Evolutionary conservation across 2,888 invertebrate genomes (phyloP), one percentile per base, ranked within the genome.

Genomic region (Macaria notata): DNA sequence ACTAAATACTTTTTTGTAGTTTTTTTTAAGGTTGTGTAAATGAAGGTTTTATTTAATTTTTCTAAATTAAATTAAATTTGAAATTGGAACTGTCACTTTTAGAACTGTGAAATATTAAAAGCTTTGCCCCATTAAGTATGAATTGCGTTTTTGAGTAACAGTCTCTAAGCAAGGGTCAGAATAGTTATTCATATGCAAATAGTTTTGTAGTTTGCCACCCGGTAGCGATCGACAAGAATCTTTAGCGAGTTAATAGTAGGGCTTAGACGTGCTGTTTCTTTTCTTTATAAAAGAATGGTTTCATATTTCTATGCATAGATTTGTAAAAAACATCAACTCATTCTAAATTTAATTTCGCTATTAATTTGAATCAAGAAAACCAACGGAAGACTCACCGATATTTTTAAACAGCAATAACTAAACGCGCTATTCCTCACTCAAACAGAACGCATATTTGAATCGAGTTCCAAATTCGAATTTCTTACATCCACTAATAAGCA

Each of bases 401-500:
- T 19, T 19, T 19, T 19, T 19, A 19, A 1, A 1, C 2, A 19
- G 19, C 19, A 19, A 19, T 1, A 19, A 19, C 2, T 19, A 19
- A 19, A 19, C 19, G 19, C 19, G 19, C 19, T 2, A 19, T 19
- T 2, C 19, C 19, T 19, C 19, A 19, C 1, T 19, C 19, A 19
- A 19, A 19, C 19, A 19, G 19, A 19, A 19, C 19, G 19, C 19
- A 2, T 19, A 19, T 19, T 19, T 19, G 19, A 19, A 59, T 57
- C 43, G 19, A 36, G 60, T 50, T 55, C 43, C 42, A 55, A 63
- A 49, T 61, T 42, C 48, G 49, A 59, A 56, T 65, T 63, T 65
- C 65, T 63, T 65, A 63, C 61, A 63, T 58, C 66, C 33, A 7
- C 29, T 62, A 65, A 59, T 60, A 55, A 52, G 54, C 62, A 57